Base-by-base conservation (phyloP, 2,797 vertebrate species). In the Anguilla pacifica region DNA sequence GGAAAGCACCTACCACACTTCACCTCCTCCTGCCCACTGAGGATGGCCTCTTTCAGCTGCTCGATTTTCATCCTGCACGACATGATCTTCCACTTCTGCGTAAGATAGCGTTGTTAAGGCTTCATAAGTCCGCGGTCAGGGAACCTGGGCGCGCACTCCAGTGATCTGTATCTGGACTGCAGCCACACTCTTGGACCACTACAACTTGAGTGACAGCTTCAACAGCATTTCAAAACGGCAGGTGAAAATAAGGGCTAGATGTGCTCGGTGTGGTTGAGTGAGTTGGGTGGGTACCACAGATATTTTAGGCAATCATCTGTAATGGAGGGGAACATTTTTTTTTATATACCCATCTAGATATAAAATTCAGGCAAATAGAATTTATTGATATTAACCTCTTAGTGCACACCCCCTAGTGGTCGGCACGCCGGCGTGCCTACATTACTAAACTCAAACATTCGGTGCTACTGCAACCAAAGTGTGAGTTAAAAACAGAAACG, bases 21-120 rank as follows among this genome's bases (percentile, higher is more conserved):
- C 90, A 97, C 96, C 91, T 98, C 97, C 89, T 98, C 97, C 57
- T 97, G 97, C 89, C 97, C 97, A 92, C 94, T 96, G 91, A 94
- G 96, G 84, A 99, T 97, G 1, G 97, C 98, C 91, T 99, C 98
- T 92, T 97, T 98, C 91, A 99, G 94, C 91, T 99, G 98, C 91
- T 98, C 97, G 86, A 99, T 97, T 93, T 97, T 98, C 96, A 98
- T 98, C 95, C 96, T 97, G 93, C 98, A 99, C 25, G 98, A 98
- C 98, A 99, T 99, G 90, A 99, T 97, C 96, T 99, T 98, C 98
- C 98, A 99, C 89, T 98, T 98, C 98, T 99, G 95, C 89, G 70
- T 70, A 93, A 93, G 91, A 89, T 35, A 91, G 89, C 92, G 82
- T 89, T 70, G 25, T 59, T 59, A 59, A 59, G 57, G 15, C 64